Base-by-base conservation (phyloP, 2,888 invertebrate genomes). In the Heliconius erato region DNA sequence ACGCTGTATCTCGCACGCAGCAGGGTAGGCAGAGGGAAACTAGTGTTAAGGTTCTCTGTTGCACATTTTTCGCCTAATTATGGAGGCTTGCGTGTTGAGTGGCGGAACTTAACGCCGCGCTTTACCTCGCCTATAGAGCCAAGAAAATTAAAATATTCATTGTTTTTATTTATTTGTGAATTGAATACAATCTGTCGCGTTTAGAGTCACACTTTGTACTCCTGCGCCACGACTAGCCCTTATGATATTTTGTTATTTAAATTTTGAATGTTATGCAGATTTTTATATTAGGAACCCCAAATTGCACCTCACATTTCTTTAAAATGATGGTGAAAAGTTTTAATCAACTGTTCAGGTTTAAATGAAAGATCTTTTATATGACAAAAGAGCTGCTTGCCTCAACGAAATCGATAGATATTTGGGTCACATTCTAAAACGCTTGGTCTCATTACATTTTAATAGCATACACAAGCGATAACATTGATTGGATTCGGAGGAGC, bases 401-500 rank as follows among this genome's bases (percentile, higher is more conserved):
- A 76, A 77, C 81, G 74, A 78, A 86, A 86, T 86, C 85, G 82
- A 86, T 85, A 81, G 84, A 86, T 85, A 89, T 89, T 91, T 88
- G 87, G 89, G 87, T 88, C 89, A 88, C 88, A 89, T 90, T 91
- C 89, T 89, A 91, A 93, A 93, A 91, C 91, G 91, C 89, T 90
- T 90, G 91, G 90, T 91, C 91, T 94, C 92, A 94, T 95, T 93
- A 94, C 92, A 92, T 92, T 95, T 95, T 93, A 94, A 95, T 92
- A 91, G 92, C 93, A 91, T 89, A 93, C 92, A 91, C 89, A 90
- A 91, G 91, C 95, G 95, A 95, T 95, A 95, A 93, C 94, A 93
- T 91, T 95, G 94, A 95, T 95, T 95, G 95, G 94, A 94, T 95
- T 94, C 95, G 93, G 92, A 93, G 91, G 92, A 94, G 92, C 94